These are phyloP conservation scores for Laterallus jamaicensis DNA, from an alignment of 2,113 vertebrate species.

Conservation along the genomic window DNA sequence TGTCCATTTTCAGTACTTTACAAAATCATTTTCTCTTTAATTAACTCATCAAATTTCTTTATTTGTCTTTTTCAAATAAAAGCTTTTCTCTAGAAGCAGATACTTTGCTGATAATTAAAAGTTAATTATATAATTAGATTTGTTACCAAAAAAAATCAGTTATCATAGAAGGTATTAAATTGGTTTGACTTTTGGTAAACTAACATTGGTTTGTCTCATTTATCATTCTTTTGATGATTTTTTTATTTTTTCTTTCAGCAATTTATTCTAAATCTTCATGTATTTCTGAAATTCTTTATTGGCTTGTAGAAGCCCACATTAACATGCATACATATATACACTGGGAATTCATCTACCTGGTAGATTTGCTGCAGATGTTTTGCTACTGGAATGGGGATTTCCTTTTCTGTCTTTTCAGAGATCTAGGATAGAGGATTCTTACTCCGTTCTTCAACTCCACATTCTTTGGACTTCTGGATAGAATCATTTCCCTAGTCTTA, in stretches of 20 bases:
- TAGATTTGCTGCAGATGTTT: not conserved
- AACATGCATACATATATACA: accelerated
- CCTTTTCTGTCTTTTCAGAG: not conserved
- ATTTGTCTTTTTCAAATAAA: not conserved
- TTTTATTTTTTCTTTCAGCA: not conserved
- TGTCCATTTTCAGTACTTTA: not conserved
- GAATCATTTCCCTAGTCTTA: not conserved
- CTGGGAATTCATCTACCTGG: not conserved
- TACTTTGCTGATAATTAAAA: not conserved
- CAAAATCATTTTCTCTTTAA: not conserved
- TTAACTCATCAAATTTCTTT: not conserved
- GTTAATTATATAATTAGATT: not conserved
- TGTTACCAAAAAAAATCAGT: not conserved
- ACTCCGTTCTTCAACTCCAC: accelerated
- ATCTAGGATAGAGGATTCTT: not conserved
- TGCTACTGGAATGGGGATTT: not conserved
- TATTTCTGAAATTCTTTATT: not conserved
- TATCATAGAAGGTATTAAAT: not conserved
- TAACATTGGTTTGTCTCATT: not conserved
- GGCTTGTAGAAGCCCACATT: not conserved
- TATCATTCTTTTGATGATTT: not conserved
- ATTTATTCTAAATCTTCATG: not conserved
- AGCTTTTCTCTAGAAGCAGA: not conserved
- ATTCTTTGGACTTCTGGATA: not conserved
- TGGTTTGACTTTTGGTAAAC: not conserved